These are phyloP conservation scores for Crocodylus rhombifer DNA, from an alignment of 2,797 vertebrate species.

Conservation along the genomic window DNA sequence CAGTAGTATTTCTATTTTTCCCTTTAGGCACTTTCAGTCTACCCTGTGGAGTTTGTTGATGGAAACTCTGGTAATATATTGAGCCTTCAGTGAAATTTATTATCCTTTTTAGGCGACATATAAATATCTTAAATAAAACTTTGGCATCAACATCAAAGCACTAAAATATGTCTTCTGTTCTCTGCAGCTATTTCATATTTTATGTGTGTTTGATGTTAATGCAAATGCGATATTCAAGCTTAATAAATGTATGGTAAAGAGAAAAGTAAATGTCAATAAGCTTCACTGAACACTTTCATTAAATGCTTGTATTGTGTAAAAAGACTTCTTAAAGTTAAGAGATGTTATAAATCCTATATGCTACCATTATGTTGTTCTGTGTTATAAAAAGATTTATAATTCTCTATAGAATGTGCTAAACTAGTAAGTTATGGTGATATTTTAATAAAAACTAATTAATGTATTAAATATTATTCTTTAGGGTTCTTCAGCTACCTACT, in stretches of 20 bases:
- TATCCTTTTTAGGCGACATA: conserved; percentile 78
- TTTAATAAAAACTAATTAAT: conserved; percentile 17
- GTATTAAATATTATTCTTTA: background rate
- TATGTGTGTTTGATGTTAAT: conserved; percentile 81
- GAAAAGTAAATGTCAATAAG: conserved; percentile 80
- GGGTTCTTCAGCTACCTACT: background rate
- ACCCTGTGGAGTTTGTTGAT: conserved; percentile 73
- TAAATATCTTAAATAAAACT: conserved; percentile 84
- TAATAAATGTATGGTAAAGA: conserved; percentile 76
- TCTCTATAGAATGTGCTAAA: background rate
- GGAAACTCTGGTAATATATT: conserved; percentile 75
- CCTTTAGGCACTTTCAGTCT: conserved; percentile 66
- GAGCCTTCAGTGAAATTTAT: conserved; percentile 82
- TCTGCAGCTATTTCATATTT: conserved; percentile 80
- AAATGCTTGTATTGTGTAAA: conserved; percentile 72
- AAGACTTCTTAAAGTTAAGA: conserved; percentile 71
- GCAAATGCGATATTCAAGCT: conserved; percentile 74
- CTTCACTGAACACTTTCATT: conserved; percentile 75
- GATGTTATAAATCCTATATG: conserved; percentile 70
- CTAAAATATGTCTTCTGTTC: conserved; percentile 81
- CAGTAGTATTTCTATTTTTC: conserved; percentile 75
- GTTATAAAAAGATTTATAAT: conserved; percentile 57
- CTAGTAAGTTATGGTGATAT: background rate
- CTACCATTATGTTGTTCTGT: conserved; percentile 34
- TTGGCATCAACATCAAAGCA: conserved; percentile 77